phyloP scores from a whole-genome alignment of 2,113 vertebrate species.

The Lepus timidus region DNA sequence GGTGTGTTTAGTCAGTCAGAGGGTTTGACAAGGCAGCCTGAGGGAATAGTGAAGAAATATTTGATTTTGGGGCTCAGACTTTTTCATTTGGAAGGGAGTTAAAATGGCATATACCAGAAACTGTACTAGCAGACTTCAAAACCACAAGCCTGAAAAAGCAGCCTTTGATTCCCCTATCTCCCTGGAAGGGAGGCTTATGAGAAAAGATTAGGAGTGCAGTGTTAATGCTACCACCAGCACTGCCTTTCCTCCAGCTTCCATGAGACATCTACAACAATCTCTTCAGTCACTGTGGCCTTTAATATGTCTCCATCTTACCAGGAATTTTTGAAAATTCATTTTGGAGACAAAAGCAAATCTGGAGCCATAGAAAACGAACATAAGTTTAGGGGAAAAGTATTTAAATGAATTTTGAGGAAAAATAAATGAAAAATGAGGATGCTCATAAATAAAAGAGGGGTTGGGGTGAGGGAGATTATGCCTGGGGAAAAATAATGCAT shows the following conservation, averaged over 20 bases:
- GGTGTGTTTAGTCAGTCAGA: background rate
- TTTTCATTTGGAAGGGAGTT: slow-evolving; percentile 8
- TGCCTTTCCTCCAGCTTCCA: background rate
- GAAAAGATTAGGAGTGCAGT: slow-evolving; percentile 33
- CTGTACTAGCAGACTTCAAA: background rate
- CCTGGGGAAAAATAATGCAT: background rate
- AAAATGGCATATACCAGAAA: slow-evolving; percentile 48
- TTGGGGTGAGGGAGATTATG: background rate
- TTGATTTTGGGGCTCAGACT: slow-evolving; percentile 46
- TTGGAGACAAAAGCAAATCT: background rate
- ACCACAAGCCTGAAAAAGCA: slow-evolving; percentile 21
- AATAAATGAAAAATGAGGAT: background rate
- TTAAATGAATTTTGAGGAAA: background rate
- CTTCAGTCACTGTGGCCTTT: background rate
- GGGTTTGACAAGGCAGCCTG: slow-evolving; percentile 23
- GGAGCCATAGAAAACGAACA: background rate
- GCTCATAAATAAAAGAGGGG: background rate
- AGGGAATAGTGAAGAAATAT: slow-evolving; percentile 26
- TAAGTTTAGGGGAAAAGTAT: background rate
- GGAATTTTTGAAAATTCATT: background rate
- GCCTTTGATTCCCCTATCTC: slow-evolving; percentile 71
- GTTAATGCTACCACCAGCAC: background rate
- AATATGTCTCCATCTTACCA: background rate
- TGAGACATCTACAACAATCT: background rate
- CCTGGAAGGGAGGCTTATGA: slow-evolving; percentile 58